A percentile compares a stretch with the other conserved stretches of the same genome.
These are phyloP conservation scores for Phymorhynchus buccinoides DNA, from an alignment of 1,140 invertebrate species.

Conservation along the genomic window DNA sequence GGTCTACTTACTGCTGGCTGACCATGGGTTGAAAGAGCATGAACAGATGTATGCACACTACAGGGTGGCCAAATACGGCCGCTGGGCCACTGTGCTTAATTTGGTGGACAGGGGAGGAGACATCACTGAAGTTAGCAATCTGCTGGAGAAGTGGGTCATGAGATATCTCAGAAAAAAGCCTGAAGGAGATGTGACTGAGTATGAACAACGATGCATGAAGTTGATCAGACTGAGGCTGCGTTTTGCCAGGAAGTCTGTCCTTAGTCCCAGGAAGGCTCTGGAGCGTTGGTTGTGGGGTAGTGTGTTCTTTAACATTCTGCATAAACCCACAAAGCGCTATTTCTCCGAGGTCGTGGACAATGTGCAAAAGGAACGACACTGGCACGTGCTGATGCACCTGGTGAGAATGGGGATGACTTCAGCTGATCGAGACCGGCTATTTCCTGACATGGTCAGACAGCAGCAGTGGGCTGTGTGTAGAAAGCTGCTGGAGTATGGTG, in stretches of 20 bases:
- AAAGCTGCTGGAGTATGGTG: neutral
- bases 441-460: neutral
- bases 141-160: too few species aligned
- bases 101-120: neutral
- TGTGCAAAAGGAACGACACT: neutral
- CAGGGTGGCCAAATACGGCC: neutral
- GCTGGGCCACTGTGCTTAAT: neutral
- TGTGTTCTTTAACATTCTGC: neutral
- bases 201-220: too few species aligned
- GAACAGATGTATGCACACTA: neutral
- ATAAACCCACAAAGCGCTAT: too few species aligned
- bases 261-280: too few species aligned
- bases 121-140: neutral
- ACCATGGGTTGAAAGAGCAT: neutral
- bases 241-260: neutral
- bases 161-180: neutral
- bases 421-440: neutral
- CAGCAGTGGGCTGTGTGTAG: neutral
- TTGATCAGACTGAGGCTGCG: too few species aligned
- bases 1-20: neutral
- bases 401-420: neutral
- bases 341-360: neutral
- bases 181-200: neutral
- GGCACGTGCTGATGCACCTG: constrained; percentile 8
- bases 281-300: neutral